Conservation (phyloP, 2,888 invertebrate genomes). For the Heliconius erato region DNA sequence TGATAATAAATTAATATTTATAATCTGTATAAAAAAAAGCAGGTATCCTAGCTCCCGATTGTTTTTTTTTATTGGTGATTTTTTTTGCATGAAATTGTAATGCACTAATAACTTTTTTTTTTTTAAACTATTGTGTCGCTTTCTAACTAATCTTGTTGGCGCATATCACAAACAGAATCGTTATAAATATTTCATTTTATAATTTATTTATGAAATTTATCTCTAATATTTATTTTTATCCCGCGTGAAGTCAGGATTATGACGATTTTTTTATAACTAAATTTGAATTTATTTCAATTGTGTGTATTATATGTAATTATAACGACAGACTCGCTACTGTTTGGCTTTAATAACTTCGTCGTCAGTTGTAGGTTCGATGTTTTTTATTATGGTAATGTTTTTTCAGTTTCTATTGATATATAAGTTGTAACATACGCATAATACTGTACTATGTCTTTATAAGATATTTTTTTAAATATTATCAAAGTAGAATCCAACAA, state of each 20-base stretch:
- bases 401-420: neutral
- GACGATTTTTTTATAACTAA: neutral
- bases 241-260: neutral
- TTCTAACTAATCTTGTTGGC: slow-evolving; percentile 1
- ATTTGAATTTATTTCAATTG: neutral
- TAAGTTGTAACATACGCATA: too few relatives aligned
- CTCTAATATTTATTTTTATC: neutral
- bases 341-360: neutral
- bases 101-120: slow-evolving; percentile 11
- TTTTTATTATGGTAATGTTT: neutral
- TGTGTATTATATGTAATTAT: too few relatives aligned
- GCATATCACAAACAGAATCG: slow-evolving; percentile 17
- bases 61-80: slow-evolving; percentile 68
- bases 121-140: slow-evolving; percentile 10
- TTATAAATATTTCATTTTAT: neutral
- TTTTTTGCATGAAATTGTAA: slow-evolving; percentile 68
- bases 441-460: too few relatives aligned
- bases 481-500: neutral
- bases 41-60: slow-evolving; percentile 17
- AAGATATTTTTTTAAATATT: neutral
- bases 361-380: neutral
- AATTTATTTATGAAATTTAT: neutral
- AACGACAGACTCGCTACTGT: neutral
- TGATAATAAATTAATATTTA: neutral
- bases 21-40: neutral